phyloP scores from a whole-genome alignment of 2,797 vertebrate species.

The Betta splendens region DNA sequence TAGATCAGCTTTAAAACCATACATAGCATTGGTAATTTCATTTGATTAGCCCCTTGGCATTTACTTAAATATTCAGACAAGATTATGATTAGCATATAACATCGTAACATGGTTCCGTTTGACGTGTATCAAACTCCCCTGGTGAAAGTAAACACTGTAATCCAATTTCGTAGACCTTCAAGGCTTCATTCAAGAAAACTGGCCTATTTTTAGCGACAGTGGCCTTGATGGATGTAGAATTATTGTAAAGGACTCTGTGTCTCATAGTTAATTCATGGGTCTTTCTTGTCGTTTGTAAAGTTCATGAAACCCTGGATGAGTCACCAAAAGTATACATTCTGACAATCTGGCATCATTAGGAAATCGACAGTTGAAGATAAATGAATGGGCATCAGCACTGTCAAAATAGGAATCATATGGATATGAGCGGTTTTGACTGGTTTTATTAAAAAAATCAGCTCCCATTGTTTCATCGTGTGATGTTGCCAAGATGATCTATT shows the following conservation, averaged over 20 bases:
- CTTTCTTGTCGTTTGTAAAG: constrained; percentile 47
- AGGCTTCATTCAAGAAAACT: constrained; percentile 54
- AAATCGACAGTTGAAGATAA: constrained; percentile 51
- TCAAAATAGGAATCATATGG: constrained; percentile 12
- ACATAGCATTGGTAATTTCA: constrained; percentile 25
- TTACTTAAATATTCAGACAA: constrained; percentile 30
- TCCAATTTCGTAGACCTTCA: constrained; percentile 71
- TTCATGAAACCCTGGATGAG: constrained; percentile 58
- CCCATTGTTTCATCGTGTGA: constrained; percentile 4
- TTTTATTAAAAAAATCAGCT: constrained; percentile 16
- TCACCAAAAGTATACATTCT: constrained; percentile 64
- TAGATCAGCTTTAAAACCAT: constrained; percentile 32
- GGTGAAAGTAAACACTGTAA: constrained; percentile 76
- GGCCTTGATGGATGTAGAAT: constrained; percentile 62
- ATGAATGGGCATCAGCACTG: constrained; percentile 23
- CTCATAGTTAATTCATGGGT: constrained; percentile 75
- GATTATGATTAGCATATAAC: constrained; percentile 47
- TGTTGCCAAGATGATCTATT: not conserved
- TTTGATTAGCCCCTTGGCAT: constrained; percentile 25
- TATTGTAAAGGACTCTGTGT: constrained; percentile 47
- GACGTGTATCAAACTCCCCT: constrained; percentile 51
- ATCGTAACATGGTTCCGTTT: constrained; percentile 51
- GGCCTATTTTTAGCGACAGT: constrained; percentile 74
- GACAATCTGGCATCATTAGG: constrained; percentile 30
- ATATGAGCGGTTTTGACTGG: constrained; percentile 15